Percentiles rank a stretch among this genome's conserved stretches.
Conservation (phyloP, 2,113 vertebrate genomes). For the Dasyornis broadbenti region DNA sequence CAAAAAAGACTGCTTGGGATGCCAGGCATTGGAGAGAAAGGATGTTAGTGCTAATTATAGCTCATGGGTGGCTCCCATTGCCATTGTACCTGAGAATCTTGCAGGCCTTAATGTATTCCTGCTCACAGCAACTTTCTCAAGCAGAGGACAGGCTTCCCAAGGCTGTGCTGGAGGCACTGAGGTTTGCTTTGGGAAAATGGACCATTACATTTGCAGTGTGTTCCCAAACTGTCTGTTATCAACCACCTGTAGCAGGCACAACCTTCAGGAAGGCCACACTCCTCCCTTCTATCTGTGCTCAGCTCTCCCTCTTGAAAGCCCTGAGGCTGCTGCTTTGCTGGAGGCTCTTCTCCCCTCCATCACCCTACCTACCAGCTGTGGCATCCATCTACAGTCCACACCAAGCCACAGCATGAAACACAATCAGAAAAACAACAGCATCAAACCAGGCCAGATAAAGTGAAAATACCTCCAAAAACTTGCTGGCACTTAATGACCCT, state of each 20-base stretch:
- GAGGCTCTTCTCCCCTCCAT: neutral
- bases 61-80: neutral
- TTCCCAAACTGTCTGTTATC: neutral
- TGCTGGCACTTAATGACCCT: neutral
- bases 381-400: neutral
- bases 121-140: neutral
- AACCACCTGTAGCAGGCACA: neutral
- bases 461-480: neutral
- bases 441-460: neutral
- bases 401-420: neutral
- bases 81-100: neutral
- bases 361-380: neutral
- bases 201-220: neutral
- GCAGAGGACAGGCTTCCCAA: neutral
- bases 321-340: neutral
- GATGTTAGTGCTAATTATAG: conserved; percentile 19
- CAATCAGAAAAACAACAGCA: neutral
- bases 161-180: neutral
- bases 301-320: neutral
- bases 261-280: neutral
- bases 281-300: neutral
- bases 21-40: neutral
- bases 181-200: neutral
- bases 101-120: neutral
- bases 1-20: conserved; percentile 12